A percentile compares a stretch with the other conserved stretches of the same genome.
Evolutionary conservation across 2,888 invertebrate genomes (phyloP).

Genomic region (Epirrhoe alternata): DNA sequence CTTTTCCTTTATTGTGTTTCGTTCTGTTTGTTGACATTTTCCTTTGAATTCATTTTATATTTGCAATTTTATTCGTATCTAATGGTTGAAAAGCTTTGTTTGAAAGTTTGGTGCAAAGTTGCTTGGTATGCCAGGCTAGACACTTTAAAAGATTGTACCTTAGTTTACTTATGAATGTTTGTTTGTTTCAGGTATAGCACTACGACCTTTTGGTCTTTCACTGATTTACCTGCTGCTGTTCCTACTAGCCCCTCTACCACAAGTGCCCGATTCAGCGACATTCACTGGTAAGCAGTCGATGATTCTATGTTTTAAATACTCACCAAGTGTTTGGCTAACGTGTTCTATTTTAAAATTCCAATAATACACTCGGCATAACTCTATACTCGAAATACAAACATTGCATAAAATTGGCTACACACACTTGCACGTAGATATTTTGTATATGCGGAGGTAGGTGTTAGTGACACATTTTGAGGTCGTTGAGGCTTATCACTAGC

Average conservation of each 20-base stretch:
- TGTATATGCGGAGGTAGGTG: background rate
- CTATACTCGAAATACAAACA: slow-evolving; percentile 21
- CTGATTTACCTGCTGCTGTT: slow-evolving; percentile 91
- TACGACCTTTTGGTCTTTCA: slow-evolving; percentile 93
- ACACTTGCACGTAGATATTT: slow-evolving; percentile 10
- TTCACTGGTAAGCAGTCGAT: slow-evolving; percentile 83
- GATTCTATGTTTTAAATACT: slow-evolving; percentile 14
- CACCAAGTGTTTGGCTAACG: slow-evolving; percentile 7
- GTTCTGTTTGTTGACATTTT: slow-evolving; percentile 48
- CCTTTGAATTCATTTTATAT: slow-evolving; percentile 45
- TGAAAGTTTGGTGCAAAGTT: background rate
- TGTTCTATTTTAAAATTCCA: slow-evolving; percentile 25
- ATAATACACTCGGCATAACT: slow-evolving; percentile 17
- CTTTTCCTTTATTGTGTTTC: slow-evolving; percentile 55
- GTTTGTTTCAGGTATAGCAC: slow-evolving; percentile 89
- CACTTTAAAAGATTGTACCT: background rate
- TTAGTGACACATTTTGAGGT: slow-evolving; percentile 33
- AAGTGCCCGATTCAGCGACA: slow-evolving; percentile 88
- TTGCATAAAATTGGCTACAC: slow-evolving; percentile 13
- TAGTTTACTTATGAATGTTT: slow-evolving; percentile 15
- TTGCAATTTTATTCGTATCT: slow-evolving; percentile 24
- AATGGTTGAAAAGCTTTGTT: background rate
- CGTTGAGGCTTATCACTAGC: slow-evolving; percentile 36
- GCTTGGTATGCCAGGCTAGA: background rate
- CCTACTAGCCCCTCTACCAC: slow-evolving; percentile 90